These are phyloP conservation scores for Crotalus horridus DNA, from an alignment of 2,113 vertebrate species.

Conservation along the genomic window DNA sequence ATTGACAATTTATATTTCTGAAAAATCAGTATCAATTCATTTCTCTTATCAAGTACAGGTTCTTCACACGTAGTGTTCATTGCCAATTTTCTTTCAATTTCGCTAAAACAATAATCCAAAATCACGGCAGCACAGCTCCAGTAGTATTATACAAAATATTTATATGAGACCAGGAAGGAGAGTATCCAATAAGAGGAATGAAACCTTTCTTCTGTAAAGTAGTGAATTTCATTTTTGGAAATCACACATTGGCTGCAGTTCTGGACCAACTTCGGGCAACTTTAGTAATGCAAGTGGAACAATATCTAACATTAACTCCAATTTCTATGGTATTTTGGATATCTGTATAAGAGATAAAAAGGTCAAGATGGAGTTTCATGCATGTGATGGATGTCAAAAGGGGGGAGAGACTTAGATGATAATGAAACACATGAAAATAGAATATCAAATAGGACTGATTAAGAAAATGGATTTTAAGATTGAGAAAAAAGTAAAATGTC, in stretches of 20 bases:
- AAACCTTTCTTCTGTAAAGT: background rate
- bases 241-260: background rate
- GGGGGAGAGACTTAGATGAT: background rate
- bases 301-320: background rate
- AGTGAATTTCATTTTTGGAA: background rate
- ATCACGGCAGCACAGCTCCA: constrained; percentile 29
- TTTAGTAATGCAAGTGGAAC: background rate
- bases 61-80: constrained; percentile 26
- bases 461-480: background rate
- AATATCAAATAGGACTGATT: background rate
- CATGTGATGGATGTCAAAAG: background rate
- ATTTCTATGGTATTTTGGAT: background rate
- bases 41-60: constrained; percentile 48
- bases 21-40: constrained; percentile 40
- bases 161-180: background rate
- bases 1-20: constrained; percentile 45
- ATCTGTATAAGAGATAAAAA: background rate
- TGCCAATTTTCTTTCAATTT: constrained; percentile 39
- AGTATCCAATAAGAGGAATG: background rate
- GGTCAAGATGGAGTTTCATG: background rate
- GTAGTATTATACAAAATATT: constrained; percentile 7
- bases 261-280: background rate
- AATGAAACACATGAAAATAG: background rate
- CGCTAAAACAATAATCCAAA: constrained; percentile 44
- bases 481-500: background rate